Conservation (phyloP, 2,888 invertebrate genomes). For the Coenonympha arcania region DNA sequence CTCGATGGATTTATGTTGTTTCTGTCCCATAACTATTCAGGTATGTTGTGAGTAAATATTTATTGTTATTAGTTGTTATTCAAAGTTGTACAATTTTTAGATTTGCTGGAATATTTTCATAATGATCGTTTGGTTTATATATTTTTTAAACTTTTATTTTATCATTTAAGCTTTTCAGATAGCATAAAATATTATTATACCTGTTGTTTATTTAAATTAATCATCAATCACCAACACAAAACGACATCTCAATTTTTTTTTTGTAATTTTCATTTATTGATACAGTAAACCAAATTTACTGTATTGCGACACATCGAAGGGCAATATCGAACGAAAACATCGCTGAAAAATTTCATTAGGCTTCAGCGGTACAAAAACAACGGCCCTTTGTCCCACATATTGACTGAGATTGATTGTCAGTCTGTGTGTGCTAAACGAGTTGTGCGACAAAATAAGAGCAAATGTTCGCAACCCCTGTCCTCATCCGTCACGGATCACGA, state of each 20-base stretch:
- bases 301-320: slow-evolving; percentile 4
- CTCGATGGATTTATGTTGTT: slow-evolving; percentile 37
- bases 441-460: slow-evolving; percentile 64
- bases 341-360: slow-evolving; percentile 59
- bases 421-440: slow-evolving; percentile 66
- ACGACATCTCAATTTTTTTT: background rate
- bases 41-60: background rate
- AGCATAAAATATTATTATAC: too few species aligned
- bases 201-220: background rate
- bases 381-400: slow-evolving; percentile 65
- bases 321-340: slow-evolving; percentile 32
- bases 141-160: too few species aligned
- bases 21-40: slow-evolving; percentile 16
- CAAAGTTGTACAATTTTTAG: background rate
- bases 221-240: background rate
- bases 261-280: background rate
- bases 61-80: background rate
- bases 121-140: too few species aligned
- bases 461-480: slow-evolving; percentile 61
- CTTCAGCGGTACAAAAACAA: slow-evolving; percentile 53
- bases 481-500: slow-evolving; percentile 53
- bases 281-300: background rate
- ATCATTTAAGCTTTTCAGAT: too few species aligned
- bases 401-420: slow-evolving; percentile 72
- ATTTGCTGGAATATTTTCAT: background rate